Evolutionary conservation across 2,797 vertebrate genomes (phyloP), one percentile per base, ranked within the genome.

Genomic region (Poecilia wingei): DNA sequence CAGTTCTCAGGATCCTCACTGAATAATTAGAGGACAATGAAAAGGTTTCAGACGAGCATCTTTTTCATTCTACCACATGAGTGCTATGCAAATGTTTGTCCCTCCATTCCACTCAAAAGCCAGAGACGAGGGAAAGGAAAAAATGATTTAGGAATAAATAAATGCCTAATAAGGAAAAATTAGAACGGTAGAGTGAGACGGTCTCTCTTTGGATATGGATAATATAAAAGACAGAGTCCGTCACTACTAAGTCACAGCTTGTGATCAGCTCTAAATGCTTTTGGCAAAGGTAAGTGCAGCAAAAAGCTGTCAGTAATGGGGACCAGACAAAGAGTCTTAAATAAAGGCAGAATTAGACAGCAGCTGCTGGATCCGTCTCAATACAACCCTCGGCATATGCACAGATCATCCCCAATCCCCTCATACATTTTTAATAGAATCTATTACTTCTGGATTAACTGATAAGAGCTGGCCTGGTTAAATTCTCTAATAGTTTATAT

Each of bases 351-450:
- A 90, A 88, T 89, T 91, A 91, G 89, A 92, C 89, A 85, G 91
- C 86, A 93, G 94, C 94, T 95, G 92, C 91, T 83, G 88, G 84
- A 85, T 92, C 90, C 86, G 84, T 90, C 86, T 86, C 83, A 74
- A 86, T 81, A 84, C 46, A 81, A 51, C 72, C 81, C 72, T 78
- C 28, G 8, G 55, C 75, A 41, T 74, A 72, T 43, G 74, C 77
- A 75, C 4, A 83, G 74, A 75, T 78, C 69, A 49, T 79, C 76
- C 83, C 69, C 79, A 75, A 89, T 91, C 85, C 89, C 90, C 91
- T 94, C 93, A 96, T 95, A 92, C 96, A 96, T 96, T 95, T 96
- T 96, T 95, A 94, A 96, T 95, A 94, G 95, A 95, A 96, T 96
- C 95, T 96, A 96, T 96, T 96, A 96, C 95, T 96, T 94, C 92